phyloP scores from a whole-genome alignment of 2,888 invertebrate genomes.

The Beris chalybata region DNA sequence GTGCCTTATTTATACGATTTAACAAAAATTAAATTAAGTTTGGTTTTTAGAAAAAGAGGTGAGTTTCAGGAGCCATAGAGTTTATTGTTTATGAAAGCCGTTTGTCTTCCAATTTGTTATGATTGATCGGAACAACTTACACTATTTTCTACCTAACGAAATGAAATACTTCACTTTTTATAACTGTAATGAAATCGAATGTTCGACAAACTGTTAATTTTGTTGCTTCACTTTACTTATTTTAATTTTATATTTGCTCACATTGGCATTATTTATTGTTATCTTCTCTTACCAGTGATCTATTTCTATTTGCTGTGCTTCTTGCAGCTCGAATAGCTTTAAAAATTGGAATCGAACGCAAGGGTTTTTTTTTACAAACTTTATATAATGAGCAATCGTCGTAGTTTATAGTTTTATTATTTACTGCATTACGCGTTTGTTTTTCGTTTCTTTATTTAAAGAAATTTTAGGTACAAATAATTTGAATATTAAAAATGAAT shows the following conservation, averaged over 20 bases:
- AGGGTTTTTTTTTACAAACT: too few species aligned
- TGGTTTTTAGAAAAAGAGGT: conserved; percentile 8
- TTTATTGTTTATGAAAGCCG: conserved; percentile 6
- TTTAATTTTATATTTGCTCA: conserved; percentile 3
- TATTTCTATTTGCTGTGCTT: conserved; percentile 2
- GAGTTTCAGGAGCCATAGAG: conserved; percentile 6
- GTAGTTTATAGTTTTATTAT: too few species aligned
- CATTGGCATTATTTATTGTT: neutral
- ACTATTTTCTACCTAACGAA: too few species aligned
- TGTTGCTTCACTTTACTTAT: neutral
- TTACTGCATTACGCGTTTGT: too few species aligned
- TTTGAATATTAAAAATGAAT: too few species aligned
- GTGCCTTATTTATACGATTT: conserved; percentile 23
- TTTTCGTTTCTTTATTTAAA: too few species aligned
- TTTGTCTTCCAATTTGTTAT: conserved; percentile 12
- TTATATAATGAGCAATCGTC: too few species aligned
- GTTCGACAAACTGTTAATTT: neutral
- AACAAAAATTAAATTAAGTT: conserved; percentile 3
- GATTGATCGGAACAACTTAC: too few species aligned
- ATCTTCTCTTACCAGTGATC: conserved; percentile 8
- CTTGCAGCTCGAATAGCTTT: conserved; percentile 1
- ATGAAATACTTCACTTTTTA: too few species aligned
- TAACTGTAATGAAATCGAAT: too few species aligned
- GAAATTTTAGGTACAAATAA: too few species aligned
- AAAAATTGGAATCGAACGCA: too few species aligned